These are phyloP conservation scores for Poeciliopsis occidentalis DNA, from an alignment of 2,113 vertebrate genomes.

Conservation along the genomic window DNA sequence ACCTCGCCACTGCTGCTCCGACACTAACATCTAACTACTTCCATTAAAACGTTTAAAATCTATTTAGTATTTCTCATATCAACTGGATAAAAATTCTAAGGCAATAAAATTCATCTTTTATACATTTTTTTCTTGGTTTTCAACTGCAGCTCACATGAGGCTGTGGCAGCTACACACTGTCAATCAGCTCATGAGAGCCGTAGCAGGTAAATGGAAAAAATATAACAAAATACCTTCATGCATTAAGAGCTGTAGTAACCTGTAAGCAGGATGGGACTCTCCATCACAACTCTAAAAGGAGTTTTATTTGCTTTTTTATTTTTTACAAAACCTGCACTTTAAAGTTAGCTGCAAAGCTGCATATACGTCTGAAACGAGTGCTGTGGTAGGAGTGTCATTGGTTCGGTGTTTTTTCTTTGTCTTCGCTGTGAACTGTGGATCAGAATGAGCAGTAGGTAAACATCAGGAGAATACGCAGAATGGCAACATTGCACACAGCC, in stretches of 20 bases:
- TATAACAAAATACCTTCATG: constrained; percentile 23
- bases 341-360: constrained; percentile 17
- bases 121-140: background rate
- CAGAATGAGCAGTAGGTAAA: constrained; percentile 14
- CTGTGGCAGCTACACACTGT: background rate
- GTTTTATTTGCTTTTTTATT: constrained; percentile 8
- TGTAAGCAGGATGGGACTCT: constrained; percentile 16
- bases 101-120: constrained; percentile 12
- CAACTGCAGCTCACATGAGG: constrained; percentile 29
- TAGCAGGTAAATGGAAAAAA: constrained; percentile 18
- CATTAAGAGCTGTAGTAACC: constrained; percentile 32
- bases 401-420: background rate
- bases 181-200: constrained; percentile 24
- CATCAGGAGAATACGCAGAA: constrained; percentile 13
- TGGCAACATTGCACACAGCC: constrained; percentile 28
- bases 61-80: constrained; percentile 19
- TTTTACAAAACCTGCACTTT: constrained; percentile 20
- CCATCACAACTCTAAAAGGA: constrained; percentile 11
- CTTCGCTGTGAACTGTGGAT: constrained; percentile 16
- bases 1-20: constrained; percentile 31
- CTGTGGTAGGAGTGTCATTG: background rate
- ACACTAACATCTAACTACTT: constrained; percentile 47
- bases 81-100: constrained; percentile 24
- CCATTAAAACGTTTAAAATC: constrained; percentile 20
- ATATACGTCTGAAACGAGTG: constrained; percentile 11